Evolutionary conservation across 2,888 invertebrate species (phyloP), one percentile per base, ranked within the genome.

Genomic region (Theodoxus fluviatilis): DNA sequence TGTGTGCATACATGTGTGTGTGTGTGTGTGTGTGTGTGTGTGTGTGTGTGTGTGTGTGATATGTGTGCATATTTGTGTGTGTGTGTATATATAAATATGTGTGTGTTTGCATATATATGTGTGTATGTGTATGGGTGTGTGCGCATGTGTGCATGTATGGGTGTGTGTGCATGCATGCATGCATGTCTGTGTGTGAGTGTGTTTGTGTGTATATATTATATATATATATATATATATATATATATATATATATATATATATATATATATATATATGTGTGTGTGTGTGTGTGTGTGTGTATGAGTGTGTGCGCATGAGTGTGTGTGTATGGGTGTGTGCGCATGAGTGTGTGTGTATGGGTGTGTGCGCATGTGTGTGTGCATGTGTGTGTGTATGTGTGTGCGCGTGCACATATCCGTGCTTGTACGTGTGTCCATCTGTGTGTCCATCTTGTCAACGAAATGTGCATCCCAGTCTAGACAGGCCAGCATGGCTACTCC

Each of bases 41-140:
- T 47, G 64, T 31, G 43, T 64, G 64, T 64, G 64, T 64, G 38
- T 7, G 63, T 63, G 61, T 61, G 37, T n/a, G 12, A 22, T 63
- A 40, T 25, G 40, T 25, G 40, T 22, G 28, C 33, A 33, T 18
- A 6, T 65, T 18, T 25, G 38, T 65, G 43, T 65, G 22, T 18
- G 35, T n/a, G 22, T 37, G 63, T 63, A n/a, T 63, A 25, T 6
- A 18, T 18, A 25, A 7, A 25, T 25, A 52, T 25, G 25, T 52
- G 52, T 31, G 18, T 37, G 37, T 61, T 15, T 35, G 2, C 2
- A 57, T 18, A 57, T 18, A 18, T 3, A 25, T 3, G n/a, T 25
- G n/a, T n/a, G n/a, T n/a, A n/a, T n/a, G n/a, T n/a, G n/a, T n/a
- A 22, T 18, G 15, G 38, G 63, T 25, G 40, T 25, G 40, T 22